Percentiles rank a stretch among this genome's conserved stretches.
These are phyloP conservation scores for Macaca mulatta DNA, from an alignment of 2,113 vertebrate genomes.

Conservation along the genomic window DNA sequence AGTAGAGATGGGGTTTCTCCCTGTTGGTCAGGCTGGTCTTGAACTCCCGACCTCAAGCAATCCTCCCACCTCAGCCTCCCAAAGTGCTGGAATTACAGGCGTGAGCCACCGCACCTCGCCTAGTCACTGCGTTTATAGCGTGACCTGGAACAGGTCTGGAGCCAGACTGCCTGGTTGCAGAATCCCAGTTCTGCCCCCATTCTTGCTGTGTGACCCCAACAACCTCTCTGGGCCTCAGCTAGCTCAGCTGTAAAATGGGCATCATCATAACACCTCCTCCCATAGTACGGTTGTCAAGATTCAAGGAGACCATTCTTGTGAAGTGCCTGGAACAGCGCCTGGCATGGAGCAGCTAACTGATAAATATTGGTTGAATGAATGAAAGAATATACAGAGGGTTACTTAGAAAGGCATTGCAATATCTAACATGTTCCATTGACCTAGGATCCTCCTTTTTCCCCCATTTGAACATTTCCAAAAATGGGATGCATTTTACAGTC, in stretches of 20 bases:
- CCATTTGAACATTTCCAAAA: constrained; percentile 15
- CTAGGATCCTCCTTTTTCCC: not conserved
- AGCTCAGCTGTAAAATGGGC: not conserved
- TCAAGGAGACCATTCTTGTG: not conserved
- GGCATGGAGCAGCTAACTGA: not conserved
- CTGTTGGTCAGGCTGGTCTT: no score
- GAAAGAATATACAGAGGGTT: not conserved
- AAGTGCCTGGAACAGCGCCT: not conserved
- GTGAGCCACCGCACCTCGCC: not conserved
- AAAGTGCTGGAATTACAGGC: no score
- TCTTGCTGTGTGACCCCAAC: not conserved
- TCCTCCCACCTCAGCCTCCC: no score
- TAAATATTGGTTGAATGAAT: not conserved
- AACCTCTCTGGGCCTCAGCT: not conserved
- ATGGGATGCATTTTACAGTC: not conserved
- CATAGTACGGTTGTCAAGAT: not conserved
- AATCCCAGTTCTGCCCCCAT: not conserved
- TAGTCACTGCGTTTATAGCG: not conserved
- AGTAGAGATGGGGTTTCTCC: no score
- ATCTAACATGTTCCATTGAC: not conserved
- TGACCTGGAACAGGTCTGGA: not conserved
- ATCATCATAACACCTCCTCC: not conserved
- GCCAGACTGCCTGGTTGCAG: not conserved
- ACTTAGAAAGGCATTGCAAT: not conserved
- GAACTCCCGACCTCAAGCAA: no score